These are phyloP conservation scores for Carposina sasakii DNA, from an alignment of 1,140 invertebrate genomes.

Conservation along the genomic window DNA sequence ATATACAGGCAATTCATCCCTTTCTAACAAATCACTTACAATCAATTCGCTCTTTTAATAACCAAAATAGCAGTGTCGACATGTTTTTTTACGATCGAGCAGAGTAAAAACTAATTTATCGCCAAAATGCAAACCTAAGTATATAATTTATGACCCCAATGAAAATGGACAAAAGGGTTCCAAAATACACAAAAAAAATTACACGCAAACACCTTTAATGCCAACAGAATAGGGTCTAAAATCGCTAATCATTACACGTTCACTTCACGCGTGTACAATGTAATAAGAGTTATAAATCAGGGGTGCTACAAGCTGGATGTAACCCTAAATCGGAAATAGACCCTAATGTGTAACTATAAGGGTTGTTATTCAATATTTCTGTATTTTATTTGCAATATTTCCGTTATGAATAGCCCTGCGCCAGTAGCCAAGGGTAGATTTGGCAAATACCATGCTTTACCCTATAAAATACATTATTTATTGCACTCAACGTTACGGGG, in stretches of 20 bases:
- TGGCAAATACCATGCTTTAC: conserved; percentile 52
- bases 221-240: conserved; percentile 37
- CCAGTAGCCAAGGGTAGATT: conserved; percentile 34
- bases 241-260: conserved; percentile 36
- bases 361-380: conserved; percentile 19
- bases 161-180: conserved; percentile 55
- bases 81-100: conserved; percentile 34
- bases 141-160: conserved; percentile 53
- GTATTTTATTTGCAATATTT: conserved; percentile 33
- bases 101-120: conserved; percentile 57
- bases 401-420: conserved; percentile 52
- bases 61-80: no score
- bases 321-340: conserved; percentile 15
- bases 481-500: conserved; percentile 41
- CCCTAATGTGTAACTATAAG: conserved; percentile 24
- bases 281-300: conserved; percentile 58
- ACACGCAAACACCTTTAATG: conserved; percentile 6
- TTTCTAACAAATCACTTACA: no score
- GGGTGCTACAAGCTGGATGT: conserved; percentile 23
- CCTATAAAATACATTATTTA: conserved; percentile 55
- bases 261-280: conserved; percentile 58
- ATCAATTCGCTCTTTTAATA: no score
- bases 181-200: conserved; percentile 12
- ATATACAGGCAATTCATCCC: no score
- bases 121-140: conserved; percentile 56